A percentile compares a stretch with the other conserved stretches of the same genome.
Conservation (phyloP, 2,888 invertebrate species). For the Oeneis ivallda region DNA sequence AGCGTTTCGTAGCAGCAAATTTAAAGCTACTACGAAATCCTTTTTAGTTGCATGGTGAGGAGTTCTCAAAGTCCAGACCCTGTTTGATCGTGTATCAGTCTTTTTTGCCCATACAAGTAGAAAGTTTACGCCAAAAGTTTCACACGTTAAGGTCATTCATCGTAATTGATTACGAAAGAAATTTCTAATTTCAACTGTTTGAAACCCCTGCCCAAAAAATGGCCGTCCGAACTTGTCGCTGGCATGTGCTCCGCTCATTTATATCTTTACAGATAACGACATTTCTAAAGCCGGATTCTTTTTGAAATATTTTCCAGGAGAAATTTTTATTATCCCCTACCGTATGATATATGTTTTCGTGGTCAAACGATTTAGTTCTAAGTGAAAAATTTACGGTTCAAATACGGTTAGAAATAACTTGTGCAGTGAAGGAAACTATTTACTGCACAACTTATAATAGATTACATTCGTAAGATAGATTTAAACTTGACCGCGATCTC, state of each 20-base stretch:
- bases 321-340: slow-evolving; percentile 28
- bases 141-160: not conserved
- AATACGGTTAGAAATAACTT: not conserved
- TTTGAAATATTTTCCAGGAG: slow-evolving; percentile 23
- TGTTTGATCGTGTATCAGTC: too few relatives aligned
- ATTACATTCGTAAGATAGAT: not conserved
- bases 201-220: slow-evolving; percentile 20
- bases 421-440: not conserved
- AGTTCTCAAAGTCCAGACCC: too few relatives aligned
- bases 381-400: not conserved
- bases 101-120: too few relatives aligned
- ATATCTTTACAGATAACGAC: slow-evolving; percentile 23
- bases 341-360: slow-evolving; percentile 21
- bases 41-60: too few relatives aligned
- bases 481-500: too few relatives aligned
- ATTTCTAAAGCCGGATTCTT: slow-evolving; percentile 20
- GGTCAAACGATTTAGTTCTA: slow-evolving; percentile 25
- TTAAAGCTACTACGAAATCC: too few relatives aligned
- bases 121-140: too few relatives aligned
- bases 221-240: slow-evolving; percentile 25
- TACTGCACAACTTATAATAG: not conserved
- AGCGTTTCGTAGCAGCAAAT: too few relatives aligned
- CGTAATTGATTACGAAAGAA: not conserved
- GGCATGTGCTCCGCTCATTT: slow-evolving; percentile 28
- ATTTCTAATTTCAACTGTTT: slow-evolving; percentile 18